A percentile compares a stretch with the other conserved stretches of the same genome.
Conservation (phyloP, 2,797 vertebrate species). For the Notamacropus eugenii region DNA sequence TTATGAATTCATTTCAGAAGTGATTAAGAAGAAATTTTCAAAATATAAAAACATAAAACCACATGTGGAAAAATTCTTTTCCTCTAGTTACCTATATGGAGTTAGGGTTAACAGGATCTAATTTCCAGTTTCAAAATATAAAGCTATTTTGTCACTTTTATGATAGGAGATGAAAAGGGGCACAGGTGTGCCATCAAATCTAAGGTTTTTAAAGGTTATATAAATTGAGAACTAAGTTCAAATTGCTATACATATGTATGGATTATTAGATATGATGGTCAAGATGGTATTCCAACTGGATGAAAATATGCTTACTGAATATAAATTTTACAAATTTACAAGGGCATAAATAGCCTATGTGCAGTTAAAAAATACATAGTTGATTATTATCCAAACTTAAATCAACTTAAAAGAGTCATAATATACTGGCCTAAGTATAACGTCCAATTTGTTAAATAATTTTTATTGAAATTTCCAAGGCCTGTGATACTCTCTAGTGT, state of each 20-base stretch:
- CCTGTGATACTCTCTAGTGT: not conserved
- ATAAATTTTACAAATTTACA: not conserved
- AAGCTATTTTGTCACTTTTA: not conserved
- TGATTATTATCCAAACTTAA: not conserved
- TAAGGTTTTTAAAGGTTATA: not conserved
- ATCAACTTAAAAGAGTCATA: constrained; percentile 9
- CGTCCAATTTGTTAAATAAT: not conserved
- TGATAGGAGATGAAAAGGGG: not conserved
- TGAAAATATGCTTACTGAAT: not conserved
- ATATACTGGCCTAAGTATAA: not conserved
- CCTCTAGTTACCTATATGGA: not conserved
- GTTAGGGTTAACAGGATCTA: constrained; percentile 16
- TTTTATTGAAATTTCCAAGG: not conserved
- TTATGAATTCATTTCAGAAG: constrained; percentile 56
- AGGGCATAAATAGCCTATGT: not conserved
- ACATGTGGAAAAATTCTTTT: not conserved
- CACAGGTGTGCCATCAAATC: not conserved
- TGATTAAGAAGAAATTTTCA: constrained; percentile 37
- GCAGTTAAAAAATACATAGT: not conserved
- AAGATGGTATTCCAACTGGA: constrained; percentile 14
- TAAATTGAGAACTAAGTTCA: not conserved
- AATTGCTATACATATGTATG: not conserved
- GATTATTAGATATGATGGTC: constrained; percentile 13
- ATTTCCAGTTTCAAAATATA: constrained; percentile 47
- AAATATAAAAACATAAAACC: constrained; percentile 26